phyloP scores from a whole-genome alignment of 2,888 invertebrate genomes.

The Folsomia candida region DNA sequence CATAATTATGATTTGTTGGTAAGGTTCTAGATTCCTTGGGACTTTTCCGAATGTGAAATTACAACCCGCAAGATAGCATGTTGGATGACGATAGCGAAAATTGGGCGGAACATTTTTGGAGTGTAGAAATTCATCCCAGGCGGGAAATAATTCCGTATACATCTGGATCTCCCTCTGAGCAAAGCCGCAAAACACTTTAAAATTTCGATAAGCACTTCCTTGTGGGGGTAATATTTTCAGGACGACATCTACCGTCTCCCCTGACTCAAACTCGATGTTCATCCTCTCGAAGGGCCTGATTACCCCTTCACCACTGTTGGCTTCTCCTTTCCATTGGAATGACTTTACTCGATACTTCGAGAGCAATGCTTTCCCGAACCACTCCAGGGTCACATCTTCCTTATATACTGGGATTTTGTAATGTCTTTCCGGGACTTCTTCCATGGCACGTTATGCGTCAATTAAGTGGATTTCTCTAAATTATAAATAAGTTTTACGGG shows the following conservation, averaged over 20 bases:
- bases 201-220: slow-evolving; percentile 10
- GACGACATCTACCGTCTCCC: slow-evolving; percentile 20
- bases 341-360: slow-evolving; percentile 16
- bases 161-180: slow-evolving; percentile 26
- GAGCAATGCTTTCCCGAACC: slow-evolving; percentile 23
- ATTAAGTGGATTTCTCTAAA: too few relatives aligned
- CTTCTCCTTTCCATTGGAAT: slow-evolving; percentile 21
- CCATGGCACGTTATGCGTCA: too few relatives aligned
- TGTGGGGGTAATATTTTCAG: slow-evolving; percentile 34
- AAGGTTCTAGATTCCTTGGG: slow-evolving; percentile 18
- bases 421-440: too few relatives aligned
- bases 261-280: slow-evolving; percentile 9
- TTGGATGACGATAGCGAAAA: slow-evolving; percentile 24
- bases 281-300: slow-evolving; percentile 23
- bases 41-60: slow-evolving; percentile 1
- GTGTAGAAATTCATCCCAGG: slow-evolving; percentile 28
- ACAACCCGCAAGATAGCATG: slow-evolving; percentile 33
- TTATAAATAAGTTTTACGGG: too few relatives aligned
- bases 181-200: slow-evolving; percentile 25
- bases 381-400: slow-evolving; percentile 28
- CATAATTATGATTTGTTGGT: slow-evolving; percentile 30
- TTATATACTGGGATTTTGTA: slow-evolving; percentile 26
- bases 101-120: slow-evolving; percentile 19
- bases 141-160: slow-evolving; percentile 31
- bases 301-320: slow-evolving; percentile 14